phyloP scores from a whole-genome alignment of 2,888 invertebrate genomes.

The Phalera bucephala region DNA sequence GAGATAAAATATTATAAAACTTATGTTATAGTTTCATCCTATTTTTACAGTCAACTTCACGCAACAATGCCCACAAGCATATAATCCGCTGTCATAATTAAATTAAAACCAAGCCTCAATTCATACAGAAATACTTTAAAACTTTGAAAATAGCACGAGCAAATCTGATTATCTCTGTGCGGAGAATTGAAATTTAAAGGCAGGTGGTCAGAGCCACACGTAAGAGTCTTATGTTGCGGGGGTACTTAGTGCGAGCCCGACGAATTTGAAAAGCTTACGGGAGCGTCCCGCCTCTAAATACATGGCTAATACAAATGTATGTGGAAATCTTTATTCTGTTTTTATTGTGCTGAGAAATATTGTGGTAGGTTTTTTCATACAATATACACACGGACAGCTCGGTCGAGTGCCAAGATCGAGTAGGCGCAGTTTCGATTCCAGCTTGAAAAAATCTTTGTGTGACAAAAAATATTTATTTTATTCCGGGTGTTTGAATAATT shows the following conservation, averaged over 20 bases:
- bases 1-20: too few relatives aligned
- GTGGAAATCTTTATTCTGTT: too few relatives aligned
- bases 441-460: too few relatives aligned
- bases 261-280: conserved; percentile 43
- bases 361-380: too few relatives aligned
- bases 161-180: conserved; percentile 40
- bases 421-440: too few relatives aligned
- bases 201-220: conserved; percentile 39
- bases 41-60: too few relatives aligned
- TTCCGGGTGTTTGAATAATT: too few relatives aligned
- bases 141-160: conserved; percentile 23
- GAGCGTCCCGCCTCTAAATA: conserved; percentile 28
- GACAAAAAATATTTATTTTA: too few relatives aligned
- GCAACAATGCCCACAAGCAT: conserved; percentile 6
- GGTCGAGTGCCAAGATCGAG: too few relatives aligned
- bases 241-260: conserved; percentile 36
- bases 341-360: too few relatives aligned
- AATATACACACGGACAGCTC: too few relatives aligned
- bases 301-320: conserved; percentile 4
- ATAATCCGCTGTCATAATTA: conserved; percentile 6
- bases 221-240: conserved; percentile 49
- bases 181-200: conserved; percentile 46
- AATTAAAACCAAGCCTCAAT: conserved; percentile 6
- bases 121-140: conserved; percentile 10
- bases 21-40: too few relatives aligned